Conservation (phyloP, 2,113 vertebrate species). For the Otus sunia region DNA sequence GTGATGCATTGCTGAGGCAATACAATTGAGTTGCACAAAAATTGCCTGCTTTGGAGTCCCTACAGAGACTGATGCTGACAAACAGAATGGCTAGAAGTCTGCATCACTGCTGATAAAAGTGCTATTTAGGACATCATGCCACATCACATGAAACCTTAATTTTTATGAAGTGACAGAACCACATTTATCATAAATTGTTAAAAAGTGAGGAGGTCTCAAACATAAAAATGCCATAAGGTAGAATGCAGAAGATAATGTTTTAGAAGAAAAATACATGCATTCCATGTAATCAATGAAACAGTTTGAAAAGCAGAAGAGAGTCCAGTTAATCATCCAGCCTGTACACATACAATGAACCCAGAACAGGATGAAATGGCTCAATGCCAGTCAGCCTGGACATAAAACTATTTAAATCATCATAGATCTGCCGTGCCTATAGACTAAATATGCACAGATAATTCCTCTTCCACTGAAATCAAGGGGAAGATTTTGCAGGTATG, state of each 20-base stretch:
- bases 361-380: not conserved
- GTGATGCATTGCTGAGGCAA: not conserved
- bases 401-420: not conserved
- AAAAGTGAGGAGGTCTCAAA: not conserved
- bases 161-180: not conserved
- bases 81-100: not conserved
- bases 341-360: not conserved
- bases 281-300: not conserved
- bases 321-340: not conserved
- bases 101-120: not conserved
- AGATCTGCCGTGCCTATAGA: not conserved
- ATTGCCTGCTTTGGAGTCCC: not conserved
- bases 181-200: not conserved
- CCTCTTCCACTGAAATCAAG: not conserved
- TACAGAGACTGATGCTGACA: not conserved
- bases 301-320: not conserved
- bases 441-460: not conserved
- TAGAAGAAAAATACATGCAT: not conserved
- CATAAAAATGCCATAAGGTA: not conserved
- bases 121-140: not conserved
- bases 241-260: not conserved
- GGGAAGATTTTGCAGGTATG: not conserved
- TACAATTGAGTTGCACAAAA: not conserved
- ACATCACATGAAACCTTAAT: not conserved
- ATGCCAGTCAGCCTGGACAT: not conserved